These are phyloP conservation scores for Odontomyia ornata DNA, from an alignment of 2,888 invertebrate species.

Conservation along the genomic window DNA sequence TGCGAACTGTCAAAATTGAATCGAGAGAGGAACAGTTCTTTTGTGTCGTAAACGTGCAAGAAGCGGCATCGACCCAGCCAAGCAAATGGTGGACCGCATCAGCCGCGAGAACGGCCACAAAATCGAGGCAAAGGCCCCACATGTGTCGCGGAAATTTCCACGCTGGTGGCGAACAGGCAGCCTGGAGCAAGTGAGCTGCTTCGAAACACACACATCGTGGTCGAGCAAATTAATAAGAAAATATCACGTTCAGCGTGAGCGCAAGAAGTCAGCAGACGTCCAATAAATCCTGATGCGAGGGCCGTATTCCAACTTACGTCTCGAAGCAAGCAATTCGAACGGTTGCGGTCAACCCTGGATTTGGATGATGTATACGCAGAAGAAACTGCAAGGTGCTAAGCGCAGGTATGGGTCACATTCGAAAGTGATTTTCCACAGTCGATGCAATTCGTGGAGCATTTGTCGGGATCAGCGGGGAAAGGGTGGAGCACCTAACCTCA, in stretches of 20 bases:
- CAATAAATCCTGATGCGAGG: conserved; percentile 15
- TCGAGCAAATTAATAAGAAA: not conserved
- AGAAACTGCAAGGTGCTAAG: not conserved
- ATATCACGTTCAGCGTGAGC: too few relatives aligned
- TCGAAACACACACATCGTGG: not conserved
- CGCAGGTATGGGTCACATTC: not conserved
- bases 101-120: not conserved
- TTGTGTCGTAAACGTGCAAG: conserved; percentile 31
- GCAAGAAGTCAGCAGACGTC: conserved; percentile 15
- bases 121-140: not conserved
- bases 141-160: not conserved
- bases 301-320: not conserved
- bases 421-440: not conserved
- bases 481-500: too few relatives aligned
- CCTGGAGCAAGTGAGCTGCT: not conserved
- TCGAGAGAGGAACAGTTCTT: not conserved
- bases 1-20: not conserved
- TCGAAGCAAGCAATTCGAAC: not conserved
- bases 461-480: too few relatives aligned
- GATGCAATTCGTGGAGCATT: not conserved
- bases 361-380: not conserved
- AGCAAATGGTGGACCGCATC: not conserved
- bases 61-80: not conserved
- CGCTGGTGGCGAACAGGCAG: not conserved
- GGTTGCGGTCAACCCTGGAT: too few relatives aligned